These are phyloP conservation scores for Takifugu flavidus DNA, from an alignment of 2,113 vertebrate species.

Conservation along the genomic window DNA sequence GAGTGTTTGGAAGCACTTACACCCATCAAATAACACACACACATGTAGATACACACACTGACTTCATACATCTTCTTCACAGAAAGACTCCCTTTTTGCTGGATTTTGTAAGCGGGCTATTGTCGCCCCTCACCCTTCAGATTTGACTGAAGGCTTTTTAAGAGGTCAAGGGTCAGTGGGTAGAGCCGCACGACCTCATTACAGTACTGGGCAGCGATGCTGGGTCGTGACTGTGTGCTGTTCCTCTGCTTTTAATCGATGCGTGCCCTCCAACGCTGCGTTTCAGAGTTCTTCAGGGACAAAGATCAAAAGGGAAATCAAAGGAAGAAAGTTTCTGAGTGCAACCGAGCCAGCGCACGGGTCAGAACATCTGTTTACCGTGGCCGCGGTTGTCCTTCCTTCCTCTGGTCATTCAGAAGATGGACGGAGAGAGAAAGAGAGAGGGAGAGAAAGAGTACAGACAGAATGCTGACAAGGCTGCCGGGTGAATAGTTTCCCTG, in stretches of 20 bases:
- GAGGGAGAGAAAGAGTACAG: constrained; percentile 53
- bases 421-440: constrained; percentile 38
- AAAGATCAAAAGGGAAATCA: constrained; percentile 5
- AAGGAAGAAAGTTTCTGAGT: constrained; percentile 31
- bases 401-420: constrained; percentile 18
- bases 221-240: constrained; percentile 8
- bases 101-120: constrained; percentile 22
- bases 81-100: constrained; percentile 16
- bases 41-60: constrained; percentile 9
- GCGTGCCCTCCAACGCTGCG: constrained; percentile 39
- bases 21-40: constrained; percentile 32
- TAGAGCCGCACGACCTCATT: constrained; percentile 52
- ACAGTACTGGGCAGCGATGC: constrained; percentile 27
- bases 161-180: constrained; percentile 47
- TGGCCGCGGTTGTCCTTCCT: constrained; percentile 6
- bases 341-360: constrained; percentile 3
- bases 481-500: constrained; percentile 75
- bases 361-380: constrained; percentile 18
- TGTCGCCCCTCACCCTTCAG: constrained; percentile 49
- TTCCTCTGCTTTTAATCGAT: constrained; percentile 47
- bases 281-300: constrained; percentile 47
- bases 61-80: constrained; percentile 1
- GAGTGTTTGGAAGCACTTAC: constrained; percentile 62
- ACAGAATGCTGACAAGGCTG: constrained; percentile 61
- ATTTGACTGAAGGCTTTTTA: constrained; percentile 37